These are phyloP conservation scores for Lucifuga dentata DNA, from an alignment of 2,113 vertebrate species.

Conservation along the genomic window DNA sequence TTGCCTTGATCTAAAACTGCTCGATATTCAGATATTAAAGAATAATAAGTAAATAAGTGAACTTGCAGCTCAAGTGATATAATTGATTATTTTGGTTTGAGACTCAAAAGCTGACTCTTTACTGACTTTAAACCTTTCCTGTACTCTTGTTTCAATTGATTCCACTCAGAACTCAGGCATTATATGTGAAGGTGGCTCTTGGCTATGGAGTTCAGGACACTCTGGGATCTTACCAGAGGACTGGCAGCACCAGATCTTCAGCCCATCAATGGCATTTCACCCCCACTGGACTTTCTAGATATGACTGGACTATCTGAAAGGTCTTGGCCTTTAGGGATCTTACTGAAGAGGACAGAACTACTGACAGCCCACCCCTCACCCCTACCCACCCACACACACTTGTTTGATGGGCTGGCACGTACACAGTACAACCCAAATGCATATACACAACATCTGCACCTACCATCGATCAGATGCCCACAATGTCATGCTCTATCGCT, in stretches of 20 bases:
- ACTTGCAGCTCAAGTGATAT: too few relatives aligned
- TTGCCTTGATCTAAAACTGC: too few relatives aligned
- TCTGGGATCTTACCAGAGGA: slow-evolving; percentile 31
- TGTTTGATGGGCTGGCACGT: not conserved
- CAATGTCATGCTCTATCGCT: not conserved
- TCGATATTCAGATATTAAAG: too few relatives aligned
- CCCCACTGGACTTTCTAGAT: slow-evolving; percentile 54
- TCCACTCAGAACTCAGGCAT: too few relatives aligned
- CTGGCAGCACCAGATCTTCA: slow-evolving; percentile 12
- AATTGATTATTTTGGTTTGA: too few relatives aligned
- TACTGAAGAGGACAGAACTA: slow-evolving; percentile 37
- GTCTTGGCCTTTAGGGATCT: slow-evolving; percentile 29
- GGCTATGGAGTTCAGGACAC: not conserved
- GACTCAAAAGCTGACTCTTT: too few relatives aligned
- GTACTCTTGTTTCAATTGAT: too few relatives aligned
- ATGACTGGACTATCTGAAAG: slow-evolving; percentile 53
- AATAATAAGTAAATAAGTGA: too few relatives aligned
- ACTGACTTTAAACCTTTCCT: too few relatives aligned
- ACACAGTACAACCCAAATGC: not conserved
- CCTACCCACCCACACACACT: slow-evolving; percentile 16
- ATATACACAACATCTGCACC: slow-evolving; percentile 8
- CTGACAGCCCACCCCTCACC: slow-evolving; percentile 13
- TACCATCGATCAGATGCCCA: slow-evolving; percentile 1
- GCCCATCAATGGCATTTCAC: slow-evolving; percentile 53
- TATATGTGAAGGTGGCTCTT: not conserved